Evolutionary conservation across 2,113 vertebrate species (phyloP).

Genomic region (Cheilinus undulatus): DNA sequence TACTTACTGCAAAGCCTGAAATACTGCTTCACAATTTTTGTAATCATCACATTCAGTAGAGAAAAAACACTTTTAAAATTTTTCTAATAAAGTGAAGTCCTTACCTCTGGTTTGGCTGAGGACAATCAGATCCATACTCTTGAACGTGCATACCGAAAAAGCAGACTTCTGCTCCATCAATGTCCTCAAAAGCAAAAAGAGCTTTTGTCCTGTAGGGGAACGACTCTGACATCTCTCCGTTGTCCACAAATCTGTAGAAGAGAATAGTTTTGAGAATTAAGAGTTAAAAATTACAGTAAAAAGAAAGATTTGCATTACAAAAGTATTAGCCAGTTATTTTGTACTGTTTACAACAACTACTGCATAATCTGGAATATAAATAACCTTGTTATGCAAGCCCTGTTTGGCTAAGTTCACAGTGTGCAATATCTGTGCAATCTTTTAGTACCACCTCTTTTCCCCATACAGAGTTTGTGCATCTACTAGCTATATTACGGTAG

Average conservation of each 20-base stretch:
- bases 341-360: no score
- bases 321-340: no score
- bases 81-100: background rate
- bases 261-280: background rate
- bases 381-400: no score
- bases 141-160: conserved; percentile 99
- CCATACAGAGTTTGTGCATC: no score
- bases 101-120: conserved; percentile 97
- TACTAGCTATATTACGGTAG: no score
- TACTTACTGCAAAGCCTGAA: background rate
- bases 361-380: no score
- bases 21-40: background rate
- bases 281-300: conserved; percentile 1
- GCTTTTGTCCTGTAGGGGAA: conserved; percentile 98
- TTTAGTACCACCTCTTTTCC: no score
- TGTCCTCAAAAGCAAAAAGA: conserved; percentile 98
- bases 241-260: conserved; percentile 93
- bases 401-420: no score
- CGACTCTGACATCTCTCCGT: conserved; percentile 97
- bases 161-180: conserved; percentile 96
- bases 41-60: background rate
- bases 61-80: background rate
- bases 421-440: no score
- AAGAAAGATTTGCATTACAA: no score
- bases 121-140: conserved; percentile 97